Evolutionary conservation across 2,888 invertebrate species (phyloP), one percentile per base, ranked within the genome.

Genomic region (Tipula lateralis): DNA sequence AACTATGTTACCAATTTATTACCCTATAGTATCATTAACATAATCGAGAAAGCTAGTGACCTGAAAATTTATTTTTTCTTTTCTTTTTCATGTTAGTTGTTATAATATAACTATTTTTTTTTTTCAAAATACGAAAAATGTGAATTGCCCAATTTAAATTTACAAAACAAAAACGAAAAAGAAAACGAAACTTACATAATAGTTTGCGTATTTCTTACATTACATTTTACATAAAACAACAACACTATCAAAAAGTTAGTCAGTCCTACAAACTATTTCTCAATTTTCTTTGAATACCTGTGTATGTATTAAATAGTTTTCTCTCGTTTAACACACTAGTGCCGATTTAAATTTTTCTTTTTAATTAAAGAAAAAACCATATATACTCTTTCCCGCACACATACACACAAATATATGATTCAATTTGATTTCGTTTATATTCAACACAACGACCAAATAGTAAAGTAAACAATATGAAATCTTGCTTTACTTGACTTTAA

Each of bases 401-500:
- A 19, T 24, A 66, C 9, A 66, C 66, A 66, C 44, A 32, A 5
- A 32, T 32, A 32, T 5, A 32, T 32, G n/a, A n/a, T n/a, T n/a
- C n/a, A n/a, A n/a, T n/a, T n/a, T n/a, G 13, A 4, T 44, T n/a
- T 24, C 66, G 24, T 24, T 66, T 24, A 66, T 19, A 66, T n/a
- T 9, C 66, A 66, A 24, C 24, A 66, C 66, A 24, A 66, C 66
- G 66, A 30, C 30, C 29, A 82, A 82, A 16, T 30, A 83, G 13
- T 32, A 1, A 32, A 83, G 82, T n/a, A 32, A 83, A n/a, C 29
- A 83, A 29, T 83, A 83, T 83, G 29, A 82, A 30, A 82, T 82
- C 82, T 82, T n/a, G 82, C 29, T 82, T 82, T 29, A 81, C 81
- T 81, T 81, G 81, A 82, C 82, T 82, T 82, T 82, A 30, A 82